Evolutionary conservation across 2,888 invertebrate genomes (phyloP).

Genomic region (Stenurella melanura): DNA sequence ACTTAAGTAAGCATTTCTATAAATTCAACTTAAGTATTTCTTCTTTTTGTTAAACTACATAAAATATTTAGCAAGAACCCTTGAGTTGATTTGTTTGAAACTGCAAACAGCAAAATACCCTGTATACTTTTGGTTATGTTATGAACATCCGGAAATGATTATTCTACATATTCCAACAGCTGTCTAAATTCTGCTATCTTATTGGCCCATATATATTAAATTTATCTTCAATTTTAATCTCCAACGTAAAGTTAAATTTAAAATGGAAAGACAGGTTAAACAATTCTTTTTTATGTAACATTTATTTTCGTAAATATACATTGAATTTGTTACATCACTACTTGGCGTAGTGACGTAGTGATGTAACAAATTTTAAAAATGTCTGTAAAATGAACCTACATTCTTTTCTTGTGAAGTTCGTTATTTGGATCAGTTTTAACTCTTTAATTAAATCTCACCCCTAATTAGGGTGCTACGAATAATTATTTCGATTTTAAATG

Average conservation of each 20-base stretch:
- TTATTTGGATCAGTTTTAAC: background rate
- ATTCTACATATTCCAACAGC: slow-evolving; percentile 41
- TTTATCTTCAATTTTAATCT: slow-evolving; percentile 42
- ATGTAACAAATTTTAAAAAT: background rate
- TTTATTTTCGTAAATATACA: background rate
- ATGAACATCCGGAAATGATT: slow-evolving; percentile 41
- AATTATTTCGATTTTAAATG: slow-evolving; percentile 12
- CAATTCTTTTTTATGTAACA: background rate
- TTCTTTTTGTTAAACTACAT: no score
- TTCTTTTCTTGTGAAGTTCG: background rate
- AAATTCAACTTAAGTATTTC: no score
- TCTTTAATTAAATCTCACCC: slow-evolving; percentile 23
- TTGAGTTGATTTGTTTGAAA: background rate
- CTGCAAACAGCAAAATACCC: slow-evolving; percentile 1
- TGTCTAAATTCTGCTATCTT: slow-evolving; percentile 38
- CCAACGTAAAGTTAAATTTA: slow-evolving; percentile 15
- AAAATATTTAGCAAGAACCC: no score
- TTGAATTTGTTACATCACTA: no score
- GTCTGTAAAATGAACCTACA: background rate
- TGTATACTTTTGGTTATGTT: slow-evolving; percentile 19
- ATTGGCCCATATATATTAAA: slow-evolving; percentile 36
- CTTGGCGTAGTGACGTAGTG: no score
- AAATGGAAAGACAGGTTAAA: slow-evolving; percentile 27
- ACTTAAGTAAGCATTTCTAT: no score
- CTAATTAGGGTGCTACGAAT: slow-evolving; percentile 30